Evolutionary conservation across 2,888 invertebrate genomes (phyloP).

Genomic region (Apomyelois bistriatella): DNA sequence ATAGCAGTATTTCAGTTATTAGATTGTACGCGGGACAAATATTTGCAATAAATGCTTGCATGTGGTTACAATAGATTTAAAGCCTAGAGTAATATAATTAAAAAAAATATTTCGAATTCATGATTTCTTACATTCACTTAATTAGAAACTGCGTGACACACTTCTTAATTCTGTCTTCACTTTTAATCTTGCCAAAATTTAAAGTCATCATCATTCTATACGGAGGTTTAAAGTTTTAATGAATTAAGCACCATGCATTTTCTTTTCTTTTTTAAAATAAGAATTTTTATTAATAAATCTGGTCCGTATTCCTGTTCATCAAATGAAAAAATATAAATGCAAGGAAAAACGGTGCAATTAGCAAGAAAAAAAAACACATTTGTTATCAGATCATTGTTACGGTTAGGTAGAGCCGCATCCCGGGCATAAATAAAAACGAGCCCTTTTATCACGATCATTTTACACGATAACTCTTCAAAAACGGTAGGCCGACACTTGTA

Average conservation of each 20-base stretch:
- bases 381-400: slow-evolving; percentile 10
- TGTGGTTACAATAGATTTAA: background rate
- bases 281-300: too few species aligned
- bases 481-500: slow-evolving; percentile 25
- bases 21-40: background rate
- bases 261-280: too few species aligned
- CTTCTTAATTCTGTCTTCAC: too few species aligned
- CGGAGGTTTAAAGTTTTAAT: too few species aligned
- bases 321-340: background rate
- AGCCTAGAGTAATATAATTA: too few species aligned
- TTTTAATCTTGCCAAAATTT: too few species aligned
- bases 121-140: too few species aligned
- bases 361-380: background rate
- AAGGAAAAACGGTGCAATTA: background rate
- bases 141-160: too few species aligned
- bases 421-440: slow-evolving; percentile 1
- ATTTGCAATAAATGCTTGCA: background rate
- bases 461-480: slow-evolving; percentile 15
- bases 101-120: too few species aligned
- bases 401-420: background rate
- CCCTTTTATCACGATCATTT: slow-evolving; percentile 1
- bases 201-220: too few species aligned
- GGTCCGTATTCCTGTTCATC: too few species aligned
- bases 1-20: slow-evolving; percentile 2
- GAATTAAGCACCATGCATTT: too few species aligned